phyloP scores from a whole-genome alignment of 2,113 vertebrate species.

The Rhea pennata region DNA sequence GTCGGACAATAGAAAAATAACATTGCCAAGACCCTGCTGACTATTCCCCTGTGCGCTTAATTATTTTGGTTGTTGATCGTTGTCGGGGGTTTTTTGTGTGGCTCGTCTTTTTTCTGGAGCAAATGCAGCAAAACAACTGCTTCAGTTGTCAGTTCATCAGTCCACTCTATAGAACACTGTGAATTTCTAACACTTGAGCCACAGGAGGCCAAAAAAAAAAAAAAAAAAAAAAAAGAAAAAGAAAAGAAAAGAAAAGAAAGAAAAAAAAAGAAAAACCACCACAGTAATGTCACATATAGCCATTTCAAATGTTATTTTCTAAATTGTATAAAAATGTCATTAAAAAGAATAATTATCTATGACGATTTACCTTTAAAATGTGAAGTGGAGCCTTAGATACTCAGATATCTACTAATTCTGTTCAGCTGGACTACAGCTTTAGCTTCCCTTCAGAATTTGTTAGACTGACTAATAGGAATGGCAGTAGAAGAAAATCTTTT shows the following conservation, averaged over 20 bases:
- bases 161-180: neutral
- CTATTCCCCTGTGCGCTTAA: neutral
- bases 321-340: neutral
- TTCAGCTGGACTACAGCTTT: neutral
- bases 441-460: neutral
- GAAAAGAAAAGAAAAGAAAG: neutral
- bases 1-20: slow-evolving; percentile 4
- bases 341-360: neutral
- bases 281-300: neutral
- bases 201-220: neutral
- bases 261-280: neutral
- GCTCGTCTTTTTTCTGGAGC: neutral
- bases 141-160: neutral
- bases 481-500: neutral
- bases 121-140: neutral
- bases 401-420: neutral
- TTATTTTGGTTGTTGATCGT: slow-evolving; percentile 20
- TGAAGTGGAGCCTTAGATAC: neutral
- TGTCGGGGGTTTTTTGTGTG: neutral
- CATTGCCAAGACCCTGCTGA: neutral
- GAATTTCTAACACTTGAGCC: neutral
- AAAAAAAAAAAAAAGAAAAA: too few relatives aligned
- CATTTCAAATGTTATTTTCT: neutral
- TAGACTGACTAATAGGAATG: neutral
- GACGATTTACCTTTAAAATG: neutral